Percentiles rank a stretch among this genome's conserved stretches.
Evolutionary conservation across 2,113 vertebrate genomes (phyloP).

Genomic region (Ptyas mucosa): DNA sequence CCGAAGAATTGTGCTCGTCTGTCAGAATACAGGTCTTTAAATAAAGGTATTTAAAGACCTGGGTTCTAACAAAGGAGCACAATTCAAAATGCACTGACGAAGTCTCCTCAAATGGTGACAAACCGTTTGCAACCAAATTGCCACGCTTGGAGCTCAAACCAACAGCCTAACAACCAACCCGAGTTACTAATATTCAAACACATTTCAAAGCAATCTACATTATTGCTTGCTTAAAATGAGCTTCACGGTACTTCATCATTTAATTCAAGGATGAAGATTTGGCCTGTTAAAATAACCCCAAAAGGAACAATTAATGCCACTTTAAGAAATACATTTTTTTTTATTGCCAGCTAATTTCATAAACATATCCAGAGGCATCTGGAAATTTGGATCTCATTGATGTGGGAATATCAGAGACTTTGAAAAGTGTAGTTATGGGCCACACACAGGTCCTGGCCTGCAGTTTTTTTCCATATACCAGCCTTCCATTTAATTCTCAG

Average conservation of each 20-base stretch:
- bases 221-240: conserved; percentile 14
- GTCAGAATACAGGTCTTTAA: too few species aligned
- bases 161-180: too few species aligned
- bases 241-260: not conserved
- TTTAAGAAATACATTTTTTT: not conserved
- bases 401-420: not conserved
- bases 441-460: not conserved
- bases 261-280: not conserved
- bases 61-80: too few species aligned
- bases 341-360: not conserved
- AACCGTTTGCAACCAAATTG: too few species aligned
- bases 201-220: not conserved
- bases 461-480: not conserved
- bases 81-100: too few species aligned
- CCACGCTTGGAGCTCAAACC: too few species aligned
- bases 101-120: too few species aligned
- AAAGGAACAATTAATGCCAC: not conserved
- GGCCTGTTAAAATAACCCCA: not conserved
- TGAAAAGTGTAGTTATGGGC: not conserved
- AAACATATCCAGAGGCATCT: not conserved
- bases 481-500: not conserved
- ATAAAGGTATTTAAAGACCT: too few species aligned
- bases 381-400: not conserved
- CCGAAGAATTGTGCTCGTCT: not conserved
- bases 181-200: too few species aligned